These are phyloP conservation scores for Acrossocheilus fasciatus DNA, from an alignment of 2,797 vertebrate genomes.

Conservation along the genomic window DNA sequence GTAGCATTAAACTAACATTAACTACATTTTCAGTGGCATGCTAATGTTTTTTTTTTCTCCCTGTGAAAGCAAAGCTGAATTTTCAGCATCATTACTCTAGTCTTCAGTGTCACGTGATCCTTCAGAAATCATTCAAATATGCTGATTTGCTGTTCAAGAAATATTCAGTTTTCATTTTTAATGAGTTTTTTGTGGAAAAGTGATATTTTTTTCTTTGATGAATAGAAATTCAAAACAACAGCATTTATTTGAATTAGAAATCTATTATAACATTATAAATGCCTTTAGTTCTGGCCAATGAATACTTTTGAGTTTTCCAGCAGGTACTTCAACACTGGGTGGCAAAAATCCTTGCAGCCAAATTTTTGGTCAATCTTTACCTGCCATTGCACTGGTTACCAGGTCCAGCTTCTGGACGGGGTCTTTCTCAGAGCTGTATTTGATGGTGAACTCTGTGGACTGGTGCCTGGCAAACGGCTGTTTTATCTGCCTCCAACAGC, in stretches of 20 bases:
- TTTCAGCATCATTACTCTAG: not conserved
- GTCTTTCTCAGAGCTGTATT: conserved; percentile 85
- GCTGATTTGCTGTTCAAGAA: not conserved
- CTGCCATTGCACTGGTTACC: conserved; percentile 84
- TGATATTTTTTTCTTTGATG: not conserved
- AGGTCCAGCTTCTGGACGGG: conserved; percentile 83
- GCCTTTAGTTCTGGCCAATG: too few relatives aligned
- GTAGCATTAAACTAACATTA: not conserved
- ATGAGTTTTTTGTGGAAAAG: not conserved
- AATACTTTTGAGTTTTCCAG: not conserved
- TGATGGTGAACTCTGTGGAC: conserved; percentile 88
- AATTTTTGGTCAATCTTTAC: conserved; percentile 69
- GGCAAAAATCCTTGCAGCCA: not conserved
- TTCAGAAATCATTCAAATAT: not conserved
- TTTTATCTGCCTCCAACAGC: conserved; percentile 88
- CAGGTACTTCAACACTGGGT: not conserved
- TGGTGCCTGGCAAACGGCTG: conserved; percentile 83
- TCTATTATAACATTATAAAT: not conserved
- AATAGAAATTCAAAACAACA: not conserved
- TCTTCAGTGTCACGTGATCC: not conserved
- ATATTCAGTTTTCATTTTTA: not conserved
- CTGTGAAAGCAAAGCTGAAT: not conserved
- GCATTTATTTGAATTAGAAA: not conserved
- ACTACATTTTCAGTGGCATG: not conserved
- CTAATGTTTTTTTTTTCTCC: not conserved